Percentiles rank a stretch among this genome's conserved stretches.
phyloP scores from a whole-genome alignment of 2,797 vertebrate genomes.

The Oreortyx pictus region DNA sequence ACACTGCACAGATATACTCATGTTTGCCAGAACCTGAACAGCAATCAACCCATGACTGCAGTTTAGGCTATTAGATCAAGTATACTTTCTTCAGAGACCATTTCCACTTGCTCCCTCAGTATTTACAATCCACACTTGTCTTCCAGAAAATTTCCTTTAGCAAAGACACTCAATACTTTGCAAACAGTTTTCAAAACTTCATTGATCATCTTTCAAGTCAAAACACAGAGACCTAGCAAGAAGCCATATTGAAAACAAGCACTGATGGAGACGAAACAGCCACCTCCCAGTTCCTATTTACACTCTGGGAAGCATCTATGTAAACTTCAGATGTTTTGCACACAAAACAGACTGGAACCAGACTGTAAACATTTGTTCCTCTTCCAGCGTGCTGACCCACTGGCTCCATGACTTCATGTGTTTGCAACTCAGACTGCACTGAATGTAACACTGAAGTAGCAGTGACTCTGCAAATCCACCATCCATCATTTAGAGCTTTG shows the following conservation, averaged over 20 bases:
- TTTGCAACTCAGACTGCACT: conserved; percentile 57
- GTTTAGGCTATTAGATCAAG: not conserved
- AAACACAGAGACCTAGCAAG: not conserved
- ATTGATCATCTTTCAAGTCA: not conserved
- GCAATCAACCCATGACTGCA: not conserved
- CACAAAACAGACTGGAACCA: conserved; percentile 58
- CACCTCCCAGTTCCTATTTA: conserved; percentile 54
- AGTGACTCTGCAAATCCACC: conserved; percentile 53
- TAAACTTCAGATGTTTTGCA: conserved; percentile 55
- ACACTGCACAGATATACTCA: not conserved
- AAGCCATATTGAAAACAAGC: not conserved
- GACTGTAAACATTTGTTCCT: conserved; percentile 69
- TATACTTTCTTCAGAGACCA: not conserved
- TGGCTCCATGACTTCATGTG: conserved; percentile 68
- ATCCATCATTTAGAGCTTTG: conserved; percentile 40
- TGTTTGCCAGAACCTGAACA: not conserved
- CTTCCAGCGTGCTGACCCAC: conserved; percentile 57
- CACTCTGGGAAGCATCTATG: conserved; percentile 44
- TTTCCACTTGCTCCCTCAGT: not conserved
- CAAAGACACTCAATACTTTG: not conserved
- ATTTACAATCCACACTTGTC: not conserved
- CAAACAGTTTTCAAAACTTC: not conserved
- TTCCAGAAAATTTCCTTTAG: not conserved
- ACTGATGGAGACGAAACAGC: not conserved
- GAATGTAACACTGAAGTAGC: conserved; percentile 2